Conservation (phyloP, 1,140 invertebrate species). For the Phenacoccus solenopsis region DNA sequence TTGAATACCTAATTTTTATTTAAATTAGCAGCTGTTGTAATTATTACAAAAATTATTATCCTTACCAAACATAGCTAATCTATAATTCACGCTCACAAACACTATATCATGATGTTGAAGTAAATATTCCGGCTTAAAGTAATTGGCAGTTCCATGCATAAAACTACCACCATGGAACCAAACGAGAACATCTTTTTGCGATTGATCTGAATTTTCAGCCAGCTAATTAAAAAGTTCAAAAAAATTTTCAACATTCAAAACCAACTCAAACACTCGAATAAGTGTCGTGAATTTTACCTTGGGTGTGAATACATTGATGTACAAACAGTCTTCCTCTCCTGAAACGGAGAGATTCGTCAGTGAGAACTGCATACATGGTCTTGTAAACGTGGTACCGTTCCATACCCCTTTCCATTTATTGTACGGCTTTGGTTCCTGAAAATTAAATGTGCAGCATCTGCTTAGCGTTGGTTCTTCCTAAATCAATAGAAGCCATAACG, state of each 20-base stretch:
- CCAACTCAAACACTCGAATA: too few species aligned
- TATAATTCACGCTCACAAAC: neutral
- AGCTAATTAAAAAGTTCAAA: neutral
- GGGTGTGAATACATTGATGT: slow-evolving; percentile 85
- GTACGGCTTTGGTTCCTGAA: neutral
- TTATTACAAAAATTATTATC: too few species aligned
- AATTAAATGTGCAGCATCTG: too few species aligned
- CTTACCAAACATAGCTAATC: neutral
- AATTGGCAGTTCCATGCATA: neutral
- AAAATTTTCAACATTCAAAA: neutral
- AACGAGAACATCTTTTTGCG: neutral
- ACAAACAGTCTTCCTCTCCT: slow-evolving; percentile 90
- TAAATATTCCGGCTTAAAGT: neutral
- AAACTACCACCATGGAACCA: neutral
- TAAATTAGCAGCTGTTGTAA: too few species aligned
- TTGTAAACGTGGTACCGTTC: neutral
- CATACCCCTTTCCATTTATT: neutral
- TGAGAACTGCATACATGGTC: neutral
- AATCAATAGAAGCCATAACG: too few species aligned
- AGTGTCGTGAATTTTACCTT: slow-evolving; percentile 48
- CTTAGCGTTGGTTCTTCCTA: too few species aligned
- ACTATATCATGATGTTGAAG: neutral
- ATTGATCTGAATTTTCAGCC: neutral
- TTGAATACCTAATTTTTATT: too few species aligned
- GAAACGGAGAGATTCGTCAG: slow-evolving; percentile 28